These are phyloP conservation scores for Butorides virescens DNA, from an alignment of 2,113 vertebrate genomes.

Conservation along the genomic window DNA sequence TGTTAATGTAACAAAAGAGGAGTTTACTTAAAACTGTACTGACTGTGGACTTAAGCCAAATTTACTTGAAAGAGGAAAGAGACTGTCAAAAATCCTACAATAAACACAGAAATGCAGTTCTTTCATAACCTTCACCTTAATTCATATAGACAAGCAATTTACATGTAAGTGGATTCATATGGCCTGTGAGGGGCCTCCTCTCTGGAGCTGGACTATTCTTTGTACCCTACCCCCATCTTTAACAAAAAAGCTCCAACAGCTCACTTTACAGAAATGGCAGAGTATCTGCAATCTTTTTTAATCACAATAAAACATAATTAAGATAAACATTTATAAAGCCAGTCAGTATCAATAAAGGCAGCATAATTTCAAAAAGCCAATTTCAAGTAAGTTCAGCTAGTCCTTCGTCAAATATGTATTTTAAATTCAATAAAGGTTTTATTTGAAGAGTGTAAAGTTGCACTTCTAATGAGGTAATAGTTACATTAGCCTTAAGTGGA, in stretches of 20 bases:
- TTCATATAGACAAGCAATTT: constrained; percentile 89
- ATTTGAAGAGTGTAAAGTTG: constrained; percentile 50
- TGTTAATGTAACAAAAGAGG: constrained; percentile 89
- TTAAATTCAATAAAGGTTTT: constrained; percentile 53
- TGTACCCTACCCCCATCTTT: constrained; percentile 26
- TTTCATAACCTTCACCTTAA: constrained; percentile 86
- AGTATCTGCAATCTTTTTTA: constrained; percentile 69
- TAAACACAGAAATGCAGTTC: constrained; percentile 85
- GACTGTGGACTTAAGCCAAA: constrained; percentile 86
- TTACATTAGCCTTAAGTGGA: constrained; percentile 60
- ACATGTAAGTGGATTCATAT: constrained; percentile 91
- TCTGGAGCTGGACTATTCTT: constrained; percentile 58
- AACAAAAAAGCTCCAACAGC: constrained; percentile 13
- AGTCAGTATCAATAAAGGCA: constrained; percentile 69
- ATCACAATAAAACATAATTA: constrained; percentile 72
- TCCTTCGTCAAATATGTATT: constrained; percentile 30
- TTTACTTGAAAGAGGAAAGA: constrained; percentile 91
- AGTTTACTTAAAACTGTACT: constrained; percentile 88
- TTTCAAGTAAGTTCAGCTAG: constrained; percentile 39
- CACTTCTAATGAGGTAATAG: constrained; percentile 69
- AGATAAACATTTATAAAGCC: constrained; percentile 72
- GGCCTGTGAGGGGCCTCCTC: constrained; percentile 74
- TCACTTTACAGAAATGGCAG: constrained; percentile 65
- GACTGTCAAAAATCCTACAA: constrained; percentile 89
- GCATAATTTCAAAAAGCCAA: constrained; percentile 48